Evolutionary conservation across 2,888 invertebrate species (phyloP).

Genomic region (Dynastes hyllus): DNA sequence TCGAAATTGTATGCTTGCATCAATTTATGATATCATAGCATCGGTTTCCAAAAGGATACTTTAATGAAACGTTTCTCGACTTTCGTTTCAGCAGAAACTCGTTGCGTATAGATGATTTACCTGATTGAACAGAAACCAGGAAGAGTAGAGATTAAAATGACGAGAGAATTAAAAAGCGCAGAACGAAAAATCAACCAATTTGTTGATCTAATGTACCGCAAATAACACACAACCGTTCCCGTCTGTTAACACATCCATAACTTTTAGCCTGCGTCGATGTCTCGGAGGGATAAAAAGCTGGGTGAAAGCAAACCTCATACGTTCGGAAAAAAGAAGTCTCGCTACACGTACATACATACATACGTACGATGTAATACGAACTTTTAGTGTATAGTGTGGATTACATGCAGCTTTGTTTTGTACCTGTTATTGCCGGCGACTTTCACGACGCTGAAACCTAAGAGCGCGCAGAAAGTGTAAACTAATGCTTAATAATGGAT

Average conservation of each 20-base stretch:
- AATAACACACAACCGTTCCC: slow-evolving; percentile 39
- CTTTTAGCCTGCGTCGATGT: slow-evolving; percentile 30
- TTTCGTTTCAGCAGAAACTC: slow-evolving; percentile 13
- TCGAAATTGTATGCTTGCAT: too few relatives aligned
- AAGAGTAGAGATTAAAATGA: slow-evolving; percentile 8
- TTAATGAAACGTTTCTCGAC: neutral
- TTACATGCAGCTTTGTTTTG: slow-evolving; percentile 45
- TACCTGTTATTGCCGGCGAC: slow-evolving; percentile 42
- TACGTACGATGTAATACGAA: slow-evolving; percentile 39
- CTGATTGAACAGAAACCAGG: slow-evolving; percentile 21
- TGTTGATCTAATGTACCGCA: slow-evolving; percentile 43
- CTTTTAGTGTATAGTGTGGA: slow-evolving; percentile 44
- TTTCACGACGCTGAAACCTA: slow-evolving; percentile 44
- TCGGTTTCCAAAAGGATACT: neutral
- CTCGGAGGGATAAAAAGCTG: slow-evolving; percentile 38
- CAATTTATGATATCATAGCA: too few relatives aligned
- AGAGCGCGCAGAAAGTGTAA: slow-evolving; percentile 48
- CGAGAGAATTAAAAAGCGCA: slow-evolving; percentile 8
- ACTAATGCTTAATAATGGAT: slow-evolving; percentile 46
- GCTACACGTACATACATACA: neutral
- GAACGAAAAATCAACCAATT: slow-evolving; percentile 28
- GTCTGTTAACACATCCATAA: slow-evolving; percentile 15
- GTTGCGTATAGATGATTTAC: slow-evolving; percentile 4
- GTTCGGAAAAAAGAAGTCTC: slow-evolving; percentile 9
- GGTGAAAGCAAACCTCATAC: slow-evolving; percentile 38